Base-by-base conservation (phyloP, 2,797 vertebrate species). In the Leucoraja ocellata region DNA sequence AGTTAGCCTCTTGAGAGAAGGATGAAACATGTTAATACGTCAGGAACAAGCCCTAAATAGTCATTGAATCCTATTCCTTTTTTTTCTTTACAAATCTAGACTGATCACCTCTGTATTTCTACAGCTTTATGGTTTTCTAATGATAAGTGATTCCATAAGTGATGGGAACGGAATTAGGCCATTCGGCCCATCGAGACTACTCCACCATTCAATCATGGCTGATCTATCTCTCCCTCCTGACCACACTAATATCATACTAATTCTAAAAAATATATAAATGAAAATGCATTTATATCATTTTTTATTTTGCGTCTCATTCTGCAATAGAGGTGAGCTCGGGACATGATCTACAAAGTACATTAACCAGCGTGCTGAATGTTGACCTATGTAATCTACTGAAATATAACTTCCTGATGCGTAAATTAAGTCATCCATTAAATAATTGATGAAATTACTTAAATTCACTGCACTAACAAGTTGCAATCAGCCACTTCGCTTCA, bases 371-470 rank as follows among this genome's bases (percentile, higher is more conserved):
- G 32, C 58, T 63, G 11, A 86, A 32, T 28, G 54, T 58, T 86
- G 61, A 88, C 61, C n/a, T 36, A 32, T 68, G 14, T 68, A 65
- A 36, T 68, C n/a, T 32, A 68, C 63, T 10, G 61, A 13, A 88
- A 88, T 36, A 63, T 32, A 88, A 7, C 84, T 68, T 68, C 18
- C 23, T 88, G n/a, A n/a, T 7, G 8, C 16, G 61, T 36, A 88
- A 88, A 88, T 88, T 68, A 88, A 68, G n/a, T 68, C 63, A 68
- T 88, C 84, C 58, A 36, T 68, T 36, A 88, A 88, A 88, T 88
- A 23, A 68, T 88, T 68, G 81, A 14, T 88, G 84, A 88, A 68
- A 88, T 68, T 68, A 68, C n/a, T 88, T 32, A 88, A 68, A 88
- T 88, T 88, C 68, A 88, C 61, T 7, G 21, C 84, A 32, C 84